phyloP scores from a whole-genome alignment of 64 coral and sea anemone genomes.

The Cladopsammia gracilis region DNA sequence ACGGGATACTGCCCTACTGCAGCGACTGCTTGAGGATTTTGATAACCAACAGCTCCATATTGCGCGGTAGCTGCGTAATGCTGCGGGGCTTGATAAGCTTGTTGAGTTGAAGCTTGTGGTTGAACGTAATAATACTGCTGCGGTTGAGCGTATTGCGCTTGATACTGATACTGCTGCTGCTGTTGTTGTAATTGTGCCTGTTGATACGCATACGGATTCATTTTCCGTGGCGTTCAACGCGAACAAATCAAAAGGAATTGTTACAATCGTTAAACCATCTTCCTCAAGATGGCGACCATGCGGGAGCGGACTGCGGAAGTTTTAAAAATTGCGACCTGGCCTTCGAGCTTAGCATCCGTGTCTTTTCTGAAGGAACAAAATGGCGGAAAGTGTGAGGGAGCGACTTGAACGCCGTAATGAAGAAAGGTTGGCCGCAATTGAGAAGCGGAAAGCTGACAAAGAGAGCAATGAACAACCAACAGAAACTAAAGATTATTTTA shows the following conservation, averaged over 20 bases:
- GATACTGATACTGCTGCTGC: conserved; percentile 82
- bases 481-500: conserved; percentile 86
- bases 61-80: not conserved
- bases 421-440: conserved; percentile 81
- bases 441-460: conserved; percentile 78
- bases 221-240: conserved; percentile 5
- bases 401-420: conserved; percentile 80
- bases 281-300: conserved; percentile 2
- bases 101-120: conserved; percentile 47
- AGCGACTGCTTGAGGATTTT: conserved; percentile 4
- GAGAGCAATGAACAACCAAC: conserved; percentile 76
- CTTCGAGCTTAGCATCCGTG: not conserved
- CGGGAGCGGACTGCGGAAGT: too few relatives aligned
- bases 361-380: conserved; percentile 19
- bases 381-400: conserved; percentile 82
- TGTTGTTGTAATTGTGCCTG: conserved; percentile 75
- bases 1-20: conserved; percentile 6
- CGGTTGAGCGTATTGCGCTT: conserved; percentile 68
- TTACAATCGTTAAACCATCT: not conserved
- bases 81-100: conserved; percentile 48
- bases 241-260: not conserved
- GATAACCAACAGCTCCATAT: conserved; percentile 12
- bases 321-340: conserved; percentile 34
- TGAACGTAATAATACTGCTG: conserved; percentile 77
- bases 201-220: conserved; percentile 93